A percentile compares a stretch with the other conserved stretches of the same genome.
Conservation (phyloP, 2,797 vertebrate genomes). For the Choloepus didactylus region DNA sequence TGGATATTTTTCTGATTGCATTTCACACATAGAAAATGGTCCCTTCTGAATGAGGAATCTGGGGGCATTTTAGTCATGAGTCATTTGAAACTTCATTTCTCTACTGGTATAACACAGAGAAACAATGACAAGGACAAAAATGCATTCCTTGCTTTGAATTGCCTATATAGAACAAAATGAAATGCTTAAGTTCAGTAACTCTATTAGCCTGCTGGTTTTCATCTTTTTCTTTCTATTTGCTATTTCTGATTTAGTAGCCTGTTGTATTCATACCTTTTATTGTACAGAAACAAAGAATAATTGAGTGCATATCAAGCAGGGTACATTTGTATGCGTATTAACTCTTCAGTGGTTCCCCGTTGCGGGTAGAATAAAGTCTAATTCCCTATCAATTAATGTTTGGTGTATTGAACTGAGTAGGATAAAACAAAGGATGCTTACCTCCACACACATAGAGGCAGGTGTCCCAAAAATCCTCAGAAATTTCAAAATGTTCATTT, state of each 20-base stretch:
- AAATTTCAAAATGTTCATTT: slow-evolving; percentile 48
- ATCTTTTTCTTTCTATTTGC: slow-evolving; percentile 67
- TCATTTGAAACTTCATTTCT: slow-evolving; percentile 81
- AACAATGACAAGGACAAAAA: slow-evolving; percentile 72
- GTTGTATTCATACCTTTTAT: slow-evolving; percentile 64
- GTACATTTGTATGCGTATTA: neutral
- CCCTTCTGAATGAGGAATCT: slow-evolving; percentile 83
- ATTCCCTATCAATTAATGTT: neutral
- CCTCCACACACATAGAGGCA: neutral
- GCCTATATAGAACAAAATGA: slow-evolving; percentile 72
- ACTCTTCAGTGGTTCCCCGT: slow-evolving; percentile 30
- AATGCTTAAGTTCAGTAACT: slow-evolving; percentile 73
- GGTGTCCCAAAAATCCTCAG: neutral
- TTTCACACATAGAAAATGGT: slow-evolving; percentile 82
- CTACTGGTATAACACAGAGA: slow-evolving; percentile 62
- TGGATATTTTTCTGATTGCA: slow-evolving; percentile 83
- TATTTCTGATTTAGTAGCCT: slow-evolving; percentile 56
- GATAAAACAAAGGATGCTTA: neutral
- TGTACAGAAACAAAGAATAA: slow-evolving; percentile 54
- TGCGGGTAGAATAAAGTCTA: slow-evolving; percentile 49
- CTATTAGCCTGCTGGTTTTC: slow-evolving; percentile 72
- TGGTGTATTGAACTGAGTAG: neutral
- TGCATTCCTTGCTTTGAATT: slow-evolving; percentile 70
- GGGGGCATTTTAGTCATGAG: slow-evolving; percentile 78
- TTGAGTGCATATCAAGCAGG: neutral